Conservation (phyloP, 2,797 vertebrate species). For the Limosa lapponica region DNA sequence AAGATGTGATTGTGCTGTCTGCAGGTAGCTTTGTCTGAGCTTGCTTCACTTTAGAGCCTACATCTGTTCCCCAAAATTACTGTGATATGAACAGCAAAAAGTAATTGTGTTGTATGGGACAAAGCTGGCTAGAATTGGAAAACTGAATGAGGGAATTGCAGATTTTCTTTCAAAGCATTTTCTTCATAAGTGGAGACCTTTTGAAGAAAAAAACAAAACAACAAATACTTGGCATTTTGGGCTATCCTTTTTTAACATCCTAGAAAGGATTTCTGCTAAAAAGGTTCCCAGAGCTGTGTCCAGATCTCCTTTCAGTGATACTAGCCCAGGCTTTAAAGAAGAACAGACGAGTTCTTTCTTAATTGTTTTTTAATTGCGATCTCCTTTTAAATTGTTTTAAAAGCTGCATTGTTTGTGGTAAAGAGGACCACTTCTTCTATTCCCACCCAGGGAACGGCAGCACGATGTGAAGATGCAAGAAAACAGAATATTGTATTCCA, state of each 20-base stretch:
- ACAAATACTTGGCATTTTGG: background rate
- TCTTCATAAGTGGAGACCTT: background rate
- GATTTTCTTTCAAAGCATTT: background rate
- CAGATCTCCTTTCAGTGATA: background rate
- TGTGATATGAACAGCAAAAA: background rate
- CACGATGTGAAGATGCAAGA: background rate
- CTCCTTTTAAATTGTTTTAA: background rate
- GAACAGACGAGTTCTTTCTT: background rate
- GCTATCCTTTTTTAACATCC: background rate
- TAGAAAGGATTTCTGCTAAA: background rate
- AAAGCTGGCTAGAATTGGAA: background rate
- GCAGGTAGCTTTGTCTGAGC: background rate
- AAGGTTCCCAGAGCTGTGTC: background rate
- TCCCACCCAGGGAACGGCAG: background rate
- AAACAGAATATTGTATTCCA: constrained; percentile 10
- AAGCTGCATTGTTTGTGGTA: background rate
- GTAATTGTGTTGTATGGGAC: background rate
- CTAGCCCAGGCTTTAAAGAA: background rate
- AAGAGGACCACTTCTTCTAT: background rate
- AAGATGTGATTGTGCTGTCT: background rate
- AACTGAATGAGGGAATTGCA: background rate
- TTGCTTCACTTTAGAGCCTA: background rate
- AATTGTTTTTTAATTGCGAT: background rate
- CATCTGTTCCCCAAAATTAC: background rate
- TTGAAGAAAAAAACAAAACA: background rate